Conservation (phyloP, 1,140 invertebrate genomes). For the Bombus impatiens region DNA sequence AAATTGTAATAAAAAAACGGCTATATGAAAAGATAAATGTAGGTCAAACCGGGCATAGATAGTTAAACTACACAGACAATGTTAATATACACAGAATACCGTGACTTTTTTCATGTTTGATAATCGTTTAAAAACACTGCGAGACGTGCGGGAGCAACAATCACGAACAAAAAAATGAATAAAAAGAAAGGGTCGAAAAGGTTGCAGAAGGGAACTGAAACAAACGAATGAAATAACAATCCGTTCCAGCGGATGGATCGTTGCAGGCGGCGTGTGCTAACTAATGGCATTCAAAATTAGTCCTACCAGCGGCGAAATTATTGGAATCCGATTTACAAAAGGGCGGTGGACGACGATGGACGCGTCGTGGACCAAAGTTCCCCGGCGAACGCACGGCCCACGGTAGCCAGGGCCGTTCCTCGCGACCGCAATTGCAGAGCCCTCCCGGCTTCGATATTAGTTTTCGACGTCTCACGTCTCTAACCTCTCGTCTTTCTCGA, state of each 20-base stretch:
- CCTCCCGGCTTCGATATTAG: slow-evolving; percentile 78
- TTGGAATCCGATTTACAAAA: slow-evolving; percentile 62
- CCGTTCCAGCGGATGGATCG: slow-evolving; percentile 58
- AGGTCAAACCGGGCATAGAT: too few relatives aligned
- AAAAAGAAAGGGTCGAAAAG: background rate
- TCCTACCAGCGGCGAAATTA: slow-evolving; percentile 74
- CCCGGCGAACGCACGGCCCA: slow-evolving; percentile 37
- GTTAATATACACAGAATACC: background rate
- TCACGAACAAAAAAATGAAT: slow-evolving; percentile 31
- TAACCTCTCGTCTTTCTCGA: background rate
- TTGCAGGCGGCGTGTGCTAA: slow-evolving; percentile 75
- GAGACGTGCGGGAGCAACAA: slow-evolving; percentile 49
- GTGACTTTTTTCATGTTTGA: background rate
- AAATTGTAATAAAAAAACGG: too few relatives aligned
- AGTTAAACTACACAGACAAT: too few relatives aligned
- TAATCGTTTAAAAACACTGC: too few relatives aligned
- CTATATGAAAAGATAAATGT: too few relatives aligned
- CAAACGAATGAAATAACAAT: slow-evolving; percentile 73
- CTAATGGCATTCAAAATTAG: slow-evolving; percentile 81
- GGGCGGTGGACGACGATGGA: background rate
- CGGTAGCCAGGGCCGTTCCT: slow-evolving; percentile 62
- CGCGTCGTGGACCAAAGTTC: slow-evolving; percentile 64
- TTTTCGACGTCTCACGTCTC: slow-evolving; percentile 72
- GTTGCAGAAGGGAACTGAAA: slow-evolving; percentile 32
- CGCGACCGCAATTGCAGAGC: slow-evolving; percentile 77